Conservation (phyloP, 2,113 vertebrate species). For the Lamprotornis superbus region DNA sequence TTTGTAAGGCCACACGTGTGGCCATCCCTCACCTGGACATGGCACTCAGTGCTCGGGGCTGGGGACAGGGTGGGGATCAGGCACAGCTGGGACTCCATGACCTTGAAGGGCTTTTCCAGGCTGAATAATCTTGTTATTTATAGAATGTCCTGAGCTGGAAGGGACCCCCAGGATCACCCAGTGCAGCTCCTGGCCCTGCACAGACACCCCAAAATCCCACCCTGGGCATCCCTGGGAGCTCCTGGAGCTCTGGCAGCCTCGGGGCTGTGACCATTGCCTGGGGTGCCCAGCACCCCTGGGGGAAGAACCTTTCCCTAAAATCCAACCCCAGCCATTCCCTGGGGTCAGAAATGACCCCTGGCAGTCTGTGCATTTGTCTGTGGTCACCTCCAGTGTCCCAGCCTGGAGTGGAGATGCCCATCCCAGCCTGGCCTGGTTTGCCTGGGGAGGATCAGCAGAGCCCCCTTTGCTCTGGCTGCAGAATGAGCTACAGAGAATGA, state of each 20-base stretch:
- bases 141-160: neutral
- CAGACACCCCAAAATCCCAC: neutral
- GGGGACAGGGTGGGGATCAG: accelerated
- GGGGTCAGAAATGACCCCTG: neutral
- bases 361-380: neutral
- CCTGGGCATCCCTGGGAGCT: neutral
- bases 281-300: neutral
- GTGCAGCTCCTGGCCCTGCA: accelerated
- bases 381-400: neutral
- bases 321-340: neutral
- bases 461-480: neutral
- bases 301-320: neutral
- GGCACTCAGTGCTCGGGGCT: neutral
- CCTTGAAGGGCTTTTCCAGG: neutral
- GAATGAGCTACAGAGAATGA: neutral
- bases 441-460: neutral
- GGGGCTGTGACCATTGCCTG: neutral
- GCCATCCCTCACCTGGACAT: neutral
- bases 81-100: neutral
- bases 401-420: neutral
- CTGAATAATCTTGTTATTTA: neutral
- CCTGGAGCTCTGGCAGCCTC: neutral
- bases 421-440: neutral
- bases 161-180: neutral
- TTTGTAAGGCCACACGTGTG: neutral